Evolutionary conservation across 2,797 vertebrate genomes (phyloP).

Genomic region (Chiroxiphia lanceolata): DNA sequence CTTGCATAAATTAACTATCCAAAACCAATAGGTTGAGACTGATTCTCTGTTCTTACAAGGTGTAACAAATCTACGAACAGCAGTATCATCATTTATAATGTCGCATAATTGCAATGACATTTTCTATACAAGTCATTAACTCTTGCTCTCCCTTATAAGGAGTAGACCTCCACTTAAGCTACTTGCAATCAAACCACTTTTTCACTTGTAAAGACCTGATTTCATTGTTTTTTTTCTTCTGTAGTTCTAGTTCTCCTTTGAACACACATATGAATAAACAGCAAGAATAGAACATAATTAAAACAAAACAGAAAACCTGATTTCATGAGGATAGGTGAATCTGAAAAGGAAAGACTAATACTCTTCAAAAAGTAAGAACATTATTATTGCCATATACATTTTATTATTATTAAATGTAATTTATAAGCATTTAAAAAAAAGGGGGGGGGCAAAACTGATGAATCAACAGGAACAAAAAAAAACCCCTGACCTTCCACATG

Average conservation of each 20-base stretch:
- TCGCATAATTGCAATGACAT: not conserved
- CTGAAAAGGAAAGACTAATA: not conserved
- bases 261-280: not conserved
- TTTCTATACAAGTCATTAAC: not conserved
- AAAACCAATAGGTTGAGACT: not conserved
- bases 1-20: constrained; percentile 15
- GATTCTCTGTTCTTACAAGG: not conserved
- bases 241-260: not conserved
- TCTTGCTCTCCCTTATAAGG: not conserved
- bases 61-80: not conserved
- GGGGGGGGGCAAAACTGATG: not conserved
- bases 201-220: not conserved
- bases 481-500: not conserved
- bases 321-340: not conserved
- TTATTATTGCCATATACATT: not conserved
- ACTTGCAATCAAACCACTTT: not conserved
- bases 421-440: not conserved
- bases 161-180: not conserved
- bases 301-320: not conserved
- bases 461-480: not conserved
- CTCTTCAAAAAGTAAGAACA: not conserved
- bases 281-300: not conserved
- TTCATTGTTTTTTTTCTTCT: not conserved
- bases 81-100: not conserved
- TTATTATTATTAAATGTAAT: not conserved